A percentile compares a stretch with the other conserved stretches of the same genome.
phyloP scores from a whole-genome alignment of 2,113 vertebrate species.

The Synchiropus splendidus region DNA sequence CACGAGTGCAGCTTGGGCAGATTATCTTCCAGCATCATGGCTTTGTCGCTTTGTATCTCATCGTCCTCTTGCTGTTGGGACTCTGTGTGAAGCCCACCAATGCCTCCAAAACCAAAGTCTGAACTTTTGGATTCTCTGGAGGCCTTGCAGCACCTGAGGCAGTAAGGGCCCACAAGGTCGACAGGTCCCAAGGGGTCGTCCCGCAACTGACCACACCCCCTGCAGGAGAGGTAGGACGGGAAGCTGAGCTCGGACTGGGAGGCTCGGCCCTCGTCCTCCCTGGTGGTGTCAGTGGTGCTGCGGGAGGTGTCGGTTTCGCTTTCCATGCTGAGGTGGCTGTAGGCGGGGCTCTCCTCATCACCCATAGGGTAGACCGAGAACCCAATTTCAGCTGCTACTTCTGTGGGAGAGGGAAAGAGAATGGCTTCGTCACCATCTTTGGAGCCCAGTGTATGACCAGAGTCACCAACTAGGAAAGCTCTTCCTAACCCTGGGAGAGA shows the following conservation, averaged over 20 bases:
- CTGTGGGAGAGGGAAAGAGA: slow-evolving; percentile 48
- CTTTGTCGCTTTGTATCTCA: slow-evolving; percentile 46
- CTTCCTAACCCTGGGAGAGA: neutral
- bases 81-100: slow-evolving; percentile 35
- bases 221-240: slow-evolving; percentile 72
- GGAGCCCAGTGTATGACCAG: neutral
- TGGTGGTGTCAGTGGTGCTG: slow-evolving; percentile 52
- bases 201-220: slow-evolving; percentile 76
- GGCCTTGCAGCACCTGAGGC: slow-evolving; percentile 67
- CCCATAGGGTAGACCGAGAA: slow-evolving; percentile 80
- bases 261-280: slow-evolving; percentile 42
- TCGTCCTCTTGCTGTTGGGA: slow-evolving; percentile 23
- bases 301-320: slow-evolving; percentile 76
- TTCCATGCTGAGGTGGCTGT: slow-evolving; percentile 79
- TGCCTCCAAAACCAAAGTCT: slow-evolving; percentile 51
- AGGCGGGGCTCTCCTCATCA: slow-evolving; percentile 80
- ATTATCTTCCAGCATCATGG: slow-evolving; percentile 45
- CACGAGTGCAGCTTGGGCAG: slow-evolving; percentile 78
- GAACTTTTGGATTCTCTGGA: slow-evolving; percentile 42
- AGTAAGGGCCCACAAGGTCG: slow-evolving; percentile 62
- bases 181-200: slow-evolving; percentile 64
- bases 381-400: slow-evolving; percentile 79
- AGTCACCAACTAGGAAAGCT: neutral
- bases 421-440: neutral
- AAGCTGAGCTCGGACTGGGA: slow-evolving; percentile 51